Conservation (phyloP, 2,888 invertebrate species). For the Drosophila antonietae region DNA sequence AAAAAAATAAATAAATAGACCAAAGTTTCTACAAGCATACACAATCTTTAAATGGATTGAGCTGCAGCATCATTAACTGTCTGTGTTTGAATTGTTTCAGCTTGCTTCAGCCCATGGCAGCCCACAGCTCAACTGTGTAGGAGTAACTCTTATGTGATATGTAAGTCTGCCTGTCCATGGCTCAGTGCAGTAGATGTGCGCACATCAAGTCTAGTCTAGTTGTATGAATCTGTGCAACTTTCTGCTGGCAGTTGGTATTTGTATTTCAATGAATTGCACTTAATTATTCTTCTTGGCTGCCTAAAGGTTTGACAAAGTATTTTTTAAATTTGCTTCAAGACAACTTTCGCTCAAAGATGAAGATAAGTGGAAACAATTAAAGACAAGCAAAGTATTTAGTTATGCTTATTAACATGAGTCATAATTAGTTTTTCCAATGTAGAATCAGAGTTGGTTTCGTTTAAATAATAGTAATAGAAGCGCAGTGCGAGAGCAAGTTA, state of each 20-base stretch:
- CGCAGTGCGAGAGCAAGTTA: not conserved
- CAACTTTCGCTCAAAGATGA: conserved; percentile 13
- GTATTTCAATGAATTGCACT: conserved; percentile 14
- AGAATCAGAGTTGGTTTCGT: conserved; percentile 6
- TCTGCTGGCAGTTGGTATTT: conserved; percentile 19
- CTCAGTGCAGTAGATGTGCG: not conserved
- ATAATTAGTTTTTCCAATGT: not conserved
- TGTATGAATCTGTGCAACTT: conserved; percentile 10
- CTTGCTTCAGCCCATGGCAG: not conserved
- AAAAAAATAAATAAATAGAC: not conserved
- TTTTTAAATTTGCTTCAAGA: conserved; percentile 13
- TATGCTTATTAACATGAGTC: not conserved
- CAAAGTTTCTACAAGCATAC: not conserved
- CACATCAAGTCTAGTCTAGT: not conserved
- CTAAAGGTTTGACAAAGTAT: conserved; percentile 1
- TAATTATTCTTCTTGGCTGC: conserved; percentile 23
- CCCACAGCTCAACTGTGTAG: not conserved
- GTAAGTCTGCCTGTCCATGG: not conserved
- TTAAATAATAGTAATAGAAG: not conserved
- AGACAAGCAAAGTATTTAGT: conserved; percentile 2
- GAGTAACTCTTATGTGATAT: not conserved
- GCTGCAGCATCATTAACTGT: conserved; percentile 4
- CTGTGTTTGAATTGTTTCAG: not conserved
- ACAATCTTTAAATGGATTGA: not conserved
- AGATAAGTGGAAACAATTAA: conserved; percentile 37